Conservation (phyloP, 2,113 vertebrate species). For the Podarcis raffonei region DNA sequence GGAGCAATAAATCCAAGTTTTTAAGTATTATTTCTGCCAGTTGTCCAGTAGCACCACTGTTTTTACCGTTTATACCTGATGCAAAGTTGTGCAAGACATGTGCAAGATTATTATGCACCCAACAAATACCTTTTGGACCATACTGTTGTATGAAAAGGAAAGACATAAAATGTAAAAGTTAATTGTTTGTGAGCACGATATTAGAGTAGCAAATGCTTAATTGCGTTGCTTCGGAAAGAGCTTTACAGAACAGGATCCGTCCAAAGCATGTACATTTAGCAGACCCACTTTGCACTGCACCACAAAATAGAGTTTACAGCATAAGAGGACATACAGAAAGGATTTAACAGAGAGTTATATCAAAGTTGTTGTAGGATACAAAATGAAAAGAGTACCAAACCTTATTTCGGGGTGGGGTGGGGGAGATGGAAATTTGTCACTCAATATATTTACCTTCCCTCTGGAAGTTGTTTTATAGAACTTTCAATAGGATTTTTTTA, state of each 20-base stretch:
- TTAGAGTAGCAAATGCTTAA: conserved; percentile 75
- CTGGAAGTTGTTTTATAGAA: conserved; percentile 15
- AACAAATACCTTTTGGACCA: conserved; percentile 53
- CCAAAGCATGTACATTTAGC: conserved; percentile 64
- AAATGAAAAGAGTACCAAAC: conserved; percentile 47
- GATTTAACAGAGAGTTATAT: conserved; percentile 48
- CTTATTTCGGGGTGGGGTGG: conserved; percentile 13
- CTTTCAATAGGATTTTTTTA: conserved; percentile 49
- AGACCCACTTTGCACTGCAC: conserved; percentile 67
- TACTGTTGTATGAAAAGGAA: conserved; percentile 62
- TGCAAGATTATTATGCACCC: conserved; percentile 53
- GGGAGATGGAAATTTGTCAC: conserved; percentile 29
- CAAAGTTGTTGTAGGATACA: conserved; percentile 66
- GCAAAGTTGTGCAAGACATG: conserved; percentile 63
- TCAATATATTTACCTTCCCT: conserved; percentile 41
- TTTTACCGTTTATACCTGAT: conserved; percentile 68
- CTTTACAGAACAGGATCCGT: conserved; percentile 68
- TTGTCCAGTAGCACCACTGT: conserved; percentile 71
- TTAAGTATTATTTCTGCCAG: conserved; percentile 83
- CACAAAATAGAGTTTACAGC: conserved; percentile 62
- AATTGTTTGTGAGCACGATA: conserved; percentile 69
- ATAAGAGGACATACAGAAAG: conserved; percentile 64
- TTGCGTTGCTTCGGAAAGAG: conserved; percentile 73
- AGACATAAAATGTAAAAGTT: conserved; percentile 55
- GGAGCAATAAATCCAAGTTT: conserved; percentile 94